Percentiles rank a stretch among this genome's conserved stretches.
These are phyloP conservation scores for Temnothorax unifasciatus DNA, from an alignment of 2,888 invertebrate genomes.

Conservation along the genomic window DNA sequence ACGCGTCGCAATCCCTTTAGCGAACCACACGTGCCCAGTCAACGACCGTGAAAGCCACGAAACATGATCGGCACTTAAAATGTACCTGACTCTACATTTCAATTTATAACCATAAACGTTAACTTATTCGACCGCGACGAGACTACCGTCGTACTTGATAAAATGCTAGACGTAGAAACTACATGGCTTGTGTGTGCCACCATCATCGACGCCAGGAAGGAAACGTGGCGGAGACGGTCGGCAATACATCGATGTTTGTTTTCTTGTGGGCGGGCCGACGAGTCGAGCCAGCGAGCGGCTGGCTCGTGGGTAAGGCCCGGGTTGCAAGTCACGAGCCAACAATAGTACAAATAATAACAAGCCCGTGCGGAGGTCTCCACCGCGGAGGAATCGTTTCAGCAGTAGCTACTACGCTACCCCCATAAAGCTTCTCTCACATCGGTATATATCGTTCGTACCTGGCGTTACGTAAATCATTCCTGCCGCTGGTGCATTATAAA, in stretches of 20 bases:
- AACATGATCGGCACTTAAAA: not conserved
- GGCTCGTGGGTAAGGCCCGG: conserved; percentile 75
- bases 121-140: conserved; percentile 21
- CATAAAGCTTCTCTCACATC: conserved; percentile 77
- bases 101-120: not conserved
- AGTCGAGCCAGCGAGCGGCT: conserved; percentile 63
- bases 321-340: conserved; percentile 86
- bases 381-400: conserved; percentile 78
- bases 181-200: conserved; percentile 32
- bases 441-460: conserved; percentile 9
- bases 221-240: conserved; percentile 59
- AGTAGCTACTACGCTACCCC: conserved; percentile 78
- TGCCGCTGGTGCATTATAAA: not conserved
- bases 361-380: conserved; percentile 76
- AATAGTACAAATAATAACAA: conserved; percentile 86
- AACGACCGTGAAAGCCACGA: not conserved
- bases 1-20: conserved; percentile 21
- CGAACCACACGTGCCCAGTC: conserved; percentile 11
- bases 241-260: conserved; percentile 80
- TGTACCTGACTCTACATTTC: conserved; percentile 11
- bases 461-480: not conserved
- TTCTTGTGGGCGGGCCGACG: conserved; percentile 81
- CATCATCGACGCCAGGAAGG: conserved; percentile 52
- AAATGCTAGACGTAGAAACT: conserved; percentile 10
- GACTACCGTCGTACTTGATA: not conserved